phyloP scores from a whole-genome alignment of 2,113 vertebrate species.

The Prietella phreatophila region DNA sequence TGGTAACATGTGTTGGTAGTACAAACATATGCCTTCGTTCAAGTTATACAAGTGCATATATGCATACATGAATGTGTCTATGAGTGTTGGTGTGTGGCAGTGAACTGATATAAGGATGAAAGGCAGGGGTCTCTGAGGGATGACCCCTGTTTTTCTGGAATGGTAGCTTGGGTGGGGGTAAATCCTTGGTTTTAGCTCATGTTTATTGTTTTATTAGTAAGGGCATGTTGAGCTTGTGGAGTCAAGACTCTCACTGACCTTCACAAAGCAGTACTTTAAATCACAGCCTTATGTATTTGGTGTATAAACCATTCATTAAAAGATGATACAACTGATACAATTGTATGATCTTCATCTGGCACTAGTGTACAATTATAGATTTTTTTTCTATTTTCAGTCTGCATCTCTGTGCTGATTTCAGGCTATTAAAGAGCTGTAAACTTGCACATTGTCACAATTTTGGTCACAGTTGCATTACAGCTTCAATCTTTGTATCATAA shows the following conservation, averaged over 20 bases:
- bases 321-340: background rate
- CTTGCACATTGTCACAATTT: background rate
- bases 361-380: background rate
- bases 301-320: background rate
- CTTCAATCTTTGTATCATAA: background rate
- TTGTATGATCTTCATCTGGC: background rate
- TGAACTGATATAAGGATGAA: slow-evolving; percentile 47
- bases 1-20: slow-evolving; percentile 17
- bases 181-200: slow-evolving; percentile 60
- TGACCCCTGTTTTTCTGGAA: slow-evolving; percentile 45
- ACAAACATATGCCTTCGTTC: background rate
- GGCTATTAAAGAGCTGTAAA: background rate
- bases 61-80: slow-evolving; percentile 5
- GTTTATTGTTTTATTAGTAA: slow-evolving; percentile 76
- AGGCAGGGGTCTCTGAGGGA: slow-evolving; percentile 46
- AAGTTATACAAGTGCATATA: background rate
- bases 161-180: slow-evolving; percentile 49
- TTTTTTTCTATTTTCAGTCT: background rate
- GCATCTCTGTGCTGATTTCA: background rate
- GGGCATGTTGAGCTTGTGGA: slow-evolving; percentile 67
- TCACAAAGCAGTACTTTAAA: slow-evolving; percentile 52
- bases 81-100: slow-evolving; percentile 33
- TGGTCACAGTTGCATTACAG: too few relatives aligned
- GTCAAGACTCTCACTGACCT: slow-evolving; percentile 69
- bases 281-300: slow-evolving; percentile 48